Percentiles rank a stretch among this genome's conserved stretches.
Evolutionary conservation across 2,797 vertebrate genomes (phyloP).

Genomic region (Sebastes variabilis): DNA sequence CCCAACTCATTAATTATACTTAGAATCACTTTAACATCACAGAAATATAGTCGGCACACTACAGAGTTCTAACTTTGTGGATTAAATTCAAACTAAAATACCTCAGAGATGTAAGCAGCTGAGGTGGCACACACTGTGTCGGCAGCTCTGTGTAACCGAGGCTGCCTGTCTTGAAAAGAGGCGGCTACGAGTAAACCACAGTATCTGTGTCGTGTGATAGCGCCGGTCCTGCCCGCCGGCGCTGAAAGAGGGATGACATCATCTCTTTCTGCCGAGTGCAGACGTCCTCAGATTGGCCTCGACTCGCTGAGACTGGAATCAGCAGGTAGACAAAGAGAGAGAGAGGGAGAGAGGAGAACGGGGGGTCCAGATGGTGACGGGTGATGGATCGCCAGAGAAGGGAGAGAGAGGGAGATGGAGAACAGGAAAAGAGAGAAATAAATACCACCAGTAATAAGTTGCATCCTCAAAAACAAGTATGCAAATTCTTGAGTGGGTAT

Average conservation of each 20-base stretch:
- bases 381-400: slow-evolving; percentile 23
- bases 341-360: slow-evolving; percentile 23
- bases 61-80: background rate
- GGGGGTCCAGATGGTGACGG: slow-evolving; percentile 57
- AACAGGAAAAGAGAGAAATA: slow-evolving; percentile 3
- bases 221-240: slow-evolving; percentile 54
- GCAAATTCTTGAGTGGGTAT: background rate
- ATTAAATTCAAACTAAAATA: slow-evolving; percentile 13
- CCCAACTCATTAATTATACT: background rate
- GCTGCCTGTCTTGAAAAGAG: slow-evolving; percentile 50
- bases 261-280: slow-evolving; percentile 69
- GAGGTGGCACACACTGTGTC: background rate
- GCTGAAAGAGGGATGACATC: slow-evolving; percentile 77
- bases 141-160: slow-evolving; percentile 10
- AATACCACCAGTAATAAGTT: background rate
- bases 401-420: background rate
- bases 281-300: slow-evolving; percentile 70
- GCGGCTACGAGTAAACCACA: slow-evolving; percentile 40
- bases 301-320: slow-evolving; percentile 55
- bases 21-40: background rate
- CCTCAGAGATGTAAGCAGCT: background rate
- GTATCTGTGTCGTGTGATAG: slow-evolving; percentile 36
- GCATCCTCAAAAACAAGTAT: background rate
- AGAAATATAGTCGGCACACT: background rate
- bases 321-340: slow-evolving; percentile 71